phyloP scores from a whole-genome alignment of 92 coral and sea anemone genomes.

The Scolanthus callimorphus region DNA sequence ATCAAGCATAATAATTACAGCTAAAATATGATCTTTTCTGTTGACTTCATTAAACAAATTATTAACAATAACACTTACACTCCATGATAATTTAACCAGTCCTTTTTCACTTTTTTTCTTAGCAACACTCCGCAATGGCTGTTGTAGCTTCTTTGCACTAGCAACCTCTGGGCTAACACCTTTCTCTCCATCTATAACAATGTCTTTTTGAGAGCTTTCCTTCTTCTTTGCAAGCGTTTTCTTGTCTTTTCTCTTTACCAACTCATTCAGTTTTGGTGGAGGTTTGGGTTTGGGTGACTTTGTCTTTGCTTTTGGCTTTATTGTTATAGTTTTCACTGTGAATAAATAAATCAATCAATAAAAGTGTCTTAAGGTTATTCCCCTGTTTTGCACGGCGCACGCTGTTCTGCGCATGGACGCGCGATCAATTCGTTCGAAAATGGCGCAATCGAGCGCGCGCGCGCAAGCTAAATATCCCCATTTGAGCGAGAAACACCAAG shows the following conservation, averaged over 20 bases:
- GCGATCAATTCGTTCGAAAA: too few species aligned
- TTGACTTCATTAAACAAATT: neutral
- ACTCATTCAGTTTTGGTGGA: neutral
- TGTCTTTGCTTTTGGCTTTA: neutral
- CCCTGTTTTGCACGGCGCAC: neutral
- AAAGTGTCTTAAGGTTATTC: neutral
- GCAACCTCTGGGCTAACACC: neutral
- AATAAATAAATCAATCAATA: neutral
- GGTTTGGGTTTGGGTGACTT: neutral
- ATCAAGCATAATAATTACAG: too few species aligned
- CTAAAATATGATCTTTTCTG: too few species aligned
- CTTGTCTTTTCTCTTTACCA: slow-evolving; percentile 4
- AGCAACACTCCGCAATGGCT: neutral
- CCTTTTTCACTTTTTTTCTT: neutral
- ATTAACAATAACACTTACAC: too few species aligned
- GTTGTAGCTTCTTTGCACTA: neutral
- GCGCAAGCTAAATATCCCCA: too few species aligned
- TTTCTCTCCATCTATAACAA: neutral
- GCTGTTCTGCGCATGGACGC: too few species aligned
- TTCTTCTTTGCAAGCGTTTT: neutral
- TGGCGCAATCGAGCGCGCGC: too few species aligned
- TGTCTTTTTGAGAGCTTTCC: slow-evolving; percentile 39
- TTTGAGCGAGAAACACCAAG: too few species aligned
- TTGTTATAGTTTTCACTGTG: too few species aligned
- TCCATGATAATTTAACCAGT: slow-evolving; percentile 82